Conservation (phyloP, 2,888 invertebrate genomes). For the Ectemnius continuus region DNA sequence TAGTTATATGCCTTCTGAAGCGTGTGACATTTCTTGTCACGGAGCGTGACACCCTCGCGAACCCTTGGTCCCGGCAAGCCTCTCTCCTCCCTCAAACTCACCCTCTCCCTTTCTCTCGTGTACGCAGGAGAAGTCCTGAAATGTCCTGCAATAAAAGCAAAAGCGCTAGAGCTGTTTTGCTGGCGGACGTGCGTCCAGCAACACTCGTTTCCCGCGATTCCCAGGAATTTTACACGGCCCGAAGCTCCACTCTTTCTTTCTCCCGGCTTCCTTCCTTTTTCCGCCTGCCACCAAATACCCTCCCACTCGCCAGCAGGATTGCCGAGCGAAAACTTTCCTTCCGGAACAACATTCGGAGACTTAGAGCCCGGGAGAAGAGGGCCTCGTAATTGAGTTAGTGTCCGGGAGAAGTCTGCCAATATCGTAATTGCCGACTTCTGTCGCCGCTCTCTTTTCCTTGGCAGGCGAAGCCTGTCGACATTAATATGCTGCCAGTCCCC, state of each 20-base stretch:
- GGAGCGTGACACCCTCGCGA: constrained; percentile 64
- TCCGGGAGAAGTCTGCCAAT: neutral
- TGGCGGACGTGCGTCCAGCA: constrained; percentile 27
- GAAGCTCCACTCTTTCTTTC: constrained; percentile 34
- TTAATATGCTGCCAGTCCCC: too few relatives aligned
- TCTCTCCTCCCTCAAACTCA: constrained; percentile 36
- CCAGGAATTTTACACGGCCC: constrained; percentile 45
- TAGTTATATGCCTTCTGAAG: constrained; percentile 67
- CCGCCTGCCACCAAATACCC: neutral
- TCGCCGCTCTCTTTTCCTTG: neutral
- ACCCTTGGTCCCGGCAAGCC: constrained; percentile 47
- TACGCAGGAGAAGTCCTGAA: constrained; percentile 54
- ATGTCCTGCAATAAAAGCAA: constrained; percentile 68
- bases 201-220: constrained; percentile 34
- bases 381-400: constrained; percentile 5
- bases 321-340: constrained; percentile 33
- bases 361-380: constrained; percentile 10
- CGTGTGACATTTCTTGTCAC: constrained; percentile 75
- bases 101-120: constrained; percentile 12
- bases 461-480: too few relatives aligned
- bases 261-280: constrained; percentile 19
- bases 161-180: constrained; percentile 59
- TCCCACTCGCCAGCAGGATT: constrained; percentile 40
- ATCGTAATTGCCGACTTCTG: neutral
- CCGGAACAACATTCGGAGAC: neutral